A percentile compares a stretch with the other conserved stretches of the same genome.
These are phyloP conservation scores for Stratiolaelaps scimitus DNA, from an alignment of 1,140 invertebrate species.

Conservation along the genomic window DNA sequence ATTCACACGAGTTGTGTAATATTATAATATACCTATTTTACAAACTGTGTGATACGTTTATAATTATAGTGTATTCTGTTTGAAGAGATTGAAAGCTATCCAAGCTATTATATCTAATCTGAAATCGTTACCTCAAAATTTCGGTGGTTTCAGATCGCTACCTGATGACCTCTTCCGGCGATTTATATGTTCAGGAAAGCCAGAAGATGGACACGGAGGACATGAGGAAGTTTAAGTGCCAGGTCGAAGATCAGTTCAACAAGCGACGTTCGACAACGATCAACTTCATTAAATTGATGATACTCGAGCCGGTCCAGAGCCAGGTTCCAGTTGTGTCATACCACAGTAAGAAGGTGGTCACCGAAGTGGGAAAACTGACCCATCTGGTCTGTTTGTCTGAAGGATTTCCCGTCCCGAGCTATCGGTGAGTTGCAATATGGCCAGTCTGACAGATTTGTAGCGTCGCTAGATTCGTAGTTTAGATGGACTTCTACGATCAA, in stretches of 20 bases:
- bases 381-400: constrained; percentile 24
- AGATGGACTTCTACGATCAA: no score
- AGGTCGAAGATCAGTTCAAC: constrained; percentile 26
- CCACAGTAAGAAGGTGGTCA: constrained; percentile 27
- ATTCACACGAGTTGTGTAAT: no score
- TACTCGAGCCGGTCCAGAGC: constrained; percentile 23
- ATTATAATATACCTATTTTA: no score
- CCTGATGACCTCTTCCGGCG: constrained; percentile 26
- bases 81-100: no score
- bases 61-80: no score
- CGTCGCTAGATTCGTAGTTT: no score
- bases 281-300: constrained; percentile 15
- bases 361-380: constrained; percentile 11
- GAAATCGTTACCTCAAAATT: no score
- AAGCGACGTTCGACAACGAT: constrained; percentile 17
- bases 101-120: no score
- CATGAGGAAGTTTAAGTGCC: constrained; percentile 27
- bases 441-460: neutral
- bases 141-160: constrained; percentile 28
- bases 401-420: constrained; percentile 23
- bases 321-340: constrained; percentile 22
- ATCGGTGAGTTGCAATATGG: neutral
- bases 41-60: no score
- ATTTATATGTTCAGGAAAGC: constrained; percentile 23
- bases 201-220: constrained; percentile 28